These are phyloP conservation scores for Tetranychus truncatus DNA, from an alignment of 2,888 invertebrate genomes.

Conservation along the genomic window DNA sequence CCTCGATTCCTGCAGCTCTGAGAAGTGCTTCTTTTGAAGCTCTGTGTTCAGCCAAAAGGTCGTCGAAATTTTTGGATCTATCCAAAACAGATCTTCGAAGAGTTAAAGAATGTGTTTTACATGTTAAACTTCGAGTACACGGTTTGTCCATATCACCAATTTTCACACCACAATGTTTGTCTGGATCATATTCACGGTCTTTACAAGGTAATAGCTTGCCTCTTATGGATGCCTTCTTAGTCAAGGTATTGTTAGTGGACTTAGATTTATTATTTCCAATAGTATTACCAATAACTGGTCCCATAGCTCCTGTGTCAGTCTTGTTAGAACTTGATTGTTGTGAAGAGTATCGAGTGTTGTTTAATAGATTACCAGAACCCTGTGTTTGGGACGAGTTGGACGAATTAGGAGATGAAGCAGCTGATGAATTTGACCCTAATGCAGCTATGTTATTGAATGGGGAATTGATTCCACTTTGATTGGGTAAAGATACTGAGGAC, in stretches of 20 bases:
- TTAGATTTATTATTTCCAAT: neutral
- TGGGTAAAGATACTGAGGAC: neutral
- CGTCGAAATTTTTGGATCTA: slow-evolving; percentile 53
- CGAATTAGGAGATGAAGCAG: neutral
- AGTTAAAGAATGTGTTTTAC: slow-evolving; percentile 45
- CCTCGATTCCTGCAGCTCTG: slow-evolving; percentile 15
- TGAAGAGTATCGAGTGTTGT: neutral
- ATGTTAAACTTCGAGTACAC: slow-evolving; percentile 58
- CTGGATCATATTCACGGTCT: slow-evolving; percentile 55
- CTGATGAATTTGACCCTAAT: neutral
- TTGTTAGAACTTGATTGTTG: neutral
- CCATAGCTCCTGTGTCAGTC: neutral
- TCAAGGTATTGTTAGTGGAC: neutral
- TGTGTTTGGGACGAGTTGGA: neutral
- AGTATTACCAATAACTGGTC: neutral
- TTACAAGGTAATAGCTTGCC: slow-evolving; percentile 30
- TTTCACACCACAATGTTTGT: slow-evolving; percentile 62
- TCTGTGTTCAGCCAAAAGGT: slow-evolving; percentile 51
- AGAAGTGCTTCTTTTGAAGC: slow-evolving; percentile 42
- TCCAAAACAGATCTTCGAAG: slow-evolving; percentile 50
- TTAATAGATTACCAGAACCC: neutral
- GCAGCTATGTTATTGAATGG: neutral
- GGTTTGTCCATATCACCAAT: slow-evolving; percentile 46
- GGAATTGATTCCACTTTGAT: neutral
- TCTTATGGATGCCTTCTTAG: neutral